These are phyloP conservation scores for Anser cygnoides DNA, from an alignment of 2,113 vertebrate genomes.

Conservation along the genomic window DNA sequence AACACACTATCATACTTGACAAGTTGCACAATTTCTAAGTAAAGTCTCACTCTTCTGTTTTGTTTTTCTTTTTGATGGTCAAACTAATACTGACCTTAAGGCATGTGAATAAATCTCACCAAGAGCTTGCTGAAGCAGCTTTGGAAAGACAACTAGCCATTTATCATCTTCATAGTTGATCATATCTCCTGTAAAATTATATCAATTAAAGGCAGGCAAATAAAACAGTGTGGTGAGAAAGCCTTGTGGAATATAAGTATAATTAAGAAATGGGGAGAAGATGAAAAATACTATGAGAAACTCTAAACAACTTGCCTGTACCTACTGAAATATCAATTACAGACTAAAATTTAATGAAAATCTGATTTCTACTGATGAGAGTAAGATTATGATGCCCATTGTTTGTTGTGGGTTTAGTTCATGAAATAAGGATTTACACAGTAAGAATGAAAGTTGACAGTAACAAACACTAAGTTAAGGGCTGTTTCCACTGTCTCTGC, in stretches of 20 bases:
- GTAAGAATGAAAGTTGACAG: not conserved
- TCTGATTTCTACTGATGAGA: not conserved
- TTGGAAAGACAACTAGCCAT: slow-evolving; percentile 52
- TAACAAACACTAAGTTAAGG: not conserved
- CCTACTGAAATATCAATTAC: not conserved
- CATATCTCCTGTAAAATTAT: slow-evolving; percentile 47
- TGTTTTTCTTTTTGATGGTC: slow-evolving; percentile 20
- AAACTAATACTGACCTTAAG: slow-evolving; percentile 61
- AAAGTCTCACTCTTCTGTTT: slow-evolving; percentile 33
- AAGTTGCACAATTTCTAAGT: slow-evolving; percentile 22
- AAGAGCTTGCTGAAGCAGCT: slow-evolving; percentile 62
- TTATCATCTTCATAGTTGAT: slow-evolving; percentile 68
- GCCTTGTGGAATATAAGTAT: slow-evolving; percentile 5
- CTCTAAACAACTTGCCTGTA: not conserved
- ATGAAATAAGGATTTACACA: not conserved
- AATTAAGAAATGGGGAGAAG: not conserved
- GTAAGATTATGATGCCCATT: not conserved
- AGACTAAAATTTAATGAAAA: not conserved
- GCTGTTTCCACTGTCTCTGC: not conserved
- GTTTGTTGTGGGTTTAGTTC: not conserved
- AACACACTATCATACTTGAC: slow-evolving; percentile 38
- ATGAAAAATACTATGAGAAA: not conserved
- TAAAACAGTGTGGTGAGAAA: not conserved
- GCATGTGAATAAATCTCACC: slow-evolving; percentile 50
- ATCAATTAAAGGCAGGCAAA: slow-evolving; percentile 39